These are phyloP conservation scores for Acanthisitta chloris DNA, from an alignment of 2,113 vertebrate genomes.

Conservation along the genomic window DNA sequence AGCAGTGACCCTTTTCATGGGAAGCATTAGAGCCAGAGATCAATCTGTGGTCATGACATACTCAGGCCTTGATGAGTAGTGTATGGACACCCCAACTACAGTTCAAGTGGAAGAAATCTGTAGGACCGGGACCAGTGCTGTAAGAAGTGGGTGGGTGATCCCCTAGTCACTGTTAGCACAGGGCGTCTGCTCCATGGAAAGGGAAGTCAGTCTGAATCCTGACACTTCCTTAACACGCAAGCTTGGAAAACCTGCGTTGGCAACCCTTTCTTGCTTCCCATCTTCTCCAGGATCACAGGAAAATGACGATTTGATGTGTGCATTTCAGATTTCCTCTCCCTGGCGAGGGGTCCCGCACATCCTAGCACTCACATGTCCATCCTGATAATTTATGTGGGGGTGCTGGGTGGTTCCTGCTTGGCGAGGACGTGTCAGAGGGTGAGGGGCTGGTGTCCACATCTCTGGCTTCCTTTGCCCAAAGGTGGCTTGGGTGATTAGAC, in stretches of 20 bases:
- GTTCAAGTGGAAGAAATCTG: neutral
- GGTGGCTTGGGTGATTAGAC: slow-evolving; percentile 67
- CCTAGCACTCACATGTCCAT: rapidly evolving
- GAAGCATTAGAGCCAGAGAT: neutral
- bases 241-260: neutral
- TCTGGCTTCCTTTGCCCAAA: slow-evolving; percentile 26
- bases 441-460: neutral
- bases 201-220: neutral
- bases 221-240: rapidly evolving
- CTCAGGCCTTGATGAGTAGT: neutral
- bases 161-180: neutral
- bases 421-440: neutral
- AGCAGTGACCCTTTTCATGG: slow-evolving; percentile 26
- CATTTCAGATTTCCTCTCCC: neutral
- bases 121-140: neutral
- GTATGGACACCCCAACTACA: neutral
- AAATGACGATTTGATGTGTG: rapidly evolving
- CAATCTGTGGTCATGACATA: neutral
- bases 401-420: neutral
- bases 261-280: neutral
- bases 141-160: neutral
- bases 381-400: rapidly evolving
- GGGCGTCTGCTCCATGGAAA: neutral
- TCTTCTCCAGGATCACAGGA: neutral
- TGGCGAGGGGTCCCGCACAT: rapidly evolving